Conservation (phyloP, 2,113 vertebrate species). For the Gobiocypris rarus region DNA sequence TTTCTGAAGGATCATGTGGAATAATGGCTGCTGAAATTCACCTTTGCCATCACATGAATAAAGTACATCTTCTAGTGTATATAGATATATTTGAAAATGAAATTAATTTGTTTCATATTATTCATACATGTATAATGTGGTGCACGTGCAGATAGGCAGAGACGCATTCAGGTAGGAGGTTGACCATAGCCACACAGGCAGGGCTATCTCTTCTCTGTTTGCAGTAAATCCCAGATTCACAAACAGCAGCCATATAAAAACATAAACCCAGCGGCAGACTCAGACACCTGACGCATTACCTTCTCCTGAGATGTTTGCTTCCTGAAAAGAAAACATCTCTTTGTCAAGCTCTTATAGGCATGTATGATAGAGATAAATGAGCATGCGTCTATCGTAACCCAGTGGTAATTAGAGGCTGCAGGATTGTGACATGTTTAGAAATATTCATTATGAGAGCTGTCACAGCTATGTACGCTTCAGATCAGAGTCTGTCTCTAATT, state of each 20-base stretch:
- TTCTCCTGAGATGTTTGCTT: not conserved
- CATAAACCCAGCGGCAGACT: not conserved
- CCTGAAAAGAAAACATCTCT: not conserved
- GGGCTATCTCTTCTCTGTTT: constrained; percentile 4
- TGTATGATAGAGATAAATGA: constrained; percentile 28
- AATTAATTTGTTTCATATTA: too few relatives aligned
- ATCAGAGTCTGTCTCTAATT: not conserved
- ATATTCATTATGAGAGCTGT: constrained; percentile 17
- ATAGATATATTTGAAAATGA: too few relatives aligned
- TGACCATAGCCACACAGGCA: not conserved
- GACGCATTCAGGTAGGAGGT: not conserved
- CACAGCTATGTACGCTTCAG: not conserved
- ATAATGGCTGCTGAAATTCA: too few relatives aligned
- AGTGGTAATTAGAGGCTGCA: constrained; percentile 24
- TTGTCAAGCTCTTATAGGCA: constrained; percentile 5
- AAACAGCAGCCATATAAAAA: constrained; percentile 23
- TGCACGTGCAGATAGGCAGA: not conserved
- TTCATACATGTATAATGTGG: not conserved
- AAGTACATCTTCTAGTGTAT: too few relatives aligned
- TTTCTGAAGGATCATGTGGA: not conserved
- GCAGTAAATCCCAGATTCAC: constrained; percentile 2
- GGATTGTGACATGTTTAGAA: constrained; percentile 29
- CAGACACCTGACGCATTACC: not conserved
- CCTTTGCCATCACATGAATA: too few relatives aligned
- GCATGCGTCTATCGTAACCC: not conserved